Evolutionary conservation across 1,140 invertebrate species (phyloP), one percentile per base, ranked within the genome.

Genomic region (Drosophila prosaltans): DNA sequence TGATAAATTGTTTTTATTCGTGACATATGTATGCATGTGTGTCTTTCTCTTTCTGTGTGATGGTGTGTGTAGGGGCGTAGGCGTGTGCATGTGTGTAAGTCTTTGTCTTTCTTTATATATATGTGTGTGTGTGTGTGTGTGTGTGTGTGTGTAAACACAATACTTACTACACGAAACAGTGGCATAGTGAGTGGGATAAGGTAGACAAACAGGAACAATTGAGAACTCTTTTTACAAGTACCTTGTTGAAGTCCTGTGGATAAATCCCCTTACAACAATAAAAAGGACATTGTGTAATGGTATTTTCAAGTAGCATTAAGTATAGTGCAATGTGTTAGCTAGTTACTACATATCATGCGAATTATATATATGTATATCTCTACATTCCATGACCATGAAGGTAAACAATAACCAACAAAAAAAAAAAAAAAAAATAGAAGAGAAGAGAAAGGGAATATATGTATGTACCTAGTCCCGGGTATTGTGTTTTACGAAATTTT

Each of bases 1-100:
- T 88, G 84, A 88, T 89, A 88, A 88, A 88, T 88, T 88, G 84
- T 88, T 88, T 88, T 88, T 78, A 88, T 80, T 89, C 84, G 84
- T 88, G 84, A 88, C 84, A 88, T 88, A 84, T 88, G 84, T 74
- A 68, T 72, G 71, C 57, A 54, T 63, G 69, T 76, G 63, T 64
- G 61, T 41, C 51, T 58, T 16, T 66, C n/a, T 66, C 8, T 40
- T 10, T 8, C 40, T 9, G 59, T 54, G 58, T 41, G 59, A 41
- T 40, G 72, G 70, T 64, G 41, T 55, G 40, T 28, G 30, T 69
- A 39, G 11, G 51, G 51, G 11, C 65, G 55, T 57, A 40, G 62
- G 36, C 9, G 5, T 69, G 67, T 57, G 43, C 11, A 16, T 16
- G 51, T 59, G 11, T 70, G 55, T 57, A 40, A 62, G 36, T 16